These are phyloP conservation scores for Rhipidura dahli DNA, from an alignment of 2,113 vertebrate species.

Conservation along the genomic window DNA sequence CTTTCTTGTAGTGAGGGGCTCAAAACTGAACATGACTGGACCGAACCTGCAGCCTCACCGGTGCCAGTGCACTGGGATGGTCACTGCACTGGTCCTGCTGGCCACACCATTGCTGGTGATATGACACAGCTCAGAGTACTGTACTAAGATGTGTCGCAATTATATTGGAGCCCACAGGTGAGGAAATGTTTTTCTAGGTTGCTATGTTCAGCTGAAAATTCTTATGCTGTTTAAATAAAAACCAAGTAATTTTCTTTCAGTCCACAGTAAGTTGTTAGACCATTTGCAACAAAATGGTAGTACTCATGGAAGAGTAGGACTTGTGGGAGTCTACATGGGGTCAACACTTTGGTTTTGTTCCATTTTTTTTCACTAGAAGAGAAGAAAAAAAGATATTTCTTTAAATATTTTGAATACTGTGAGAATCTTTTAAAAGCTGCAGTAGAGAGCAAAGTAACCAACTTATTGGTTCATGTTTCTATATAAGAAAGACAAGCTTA, in stretches of 20 bases:
- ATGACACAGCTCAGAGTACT: neutral
- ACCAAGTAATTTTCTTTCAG: neutral
- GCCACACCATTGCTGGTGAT: neutral
- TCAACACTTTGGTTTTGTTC: neutral
- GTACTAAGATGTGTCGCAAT: neutral
- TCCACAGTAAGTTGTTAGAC: neutral
- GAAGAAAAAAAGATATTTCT: neutral
- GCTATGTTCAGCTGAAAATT: neutral
- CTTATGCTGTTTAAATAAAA: neutral
- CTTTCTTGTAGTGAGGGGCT: too few relatives aligned
- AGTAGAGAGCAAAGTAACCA: neutral
- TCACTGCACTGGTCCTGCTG: neutral
- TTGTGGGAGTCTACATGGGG: neutral
- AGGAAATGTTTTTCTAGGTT: neutral
- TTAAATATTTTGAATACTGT: neutral
- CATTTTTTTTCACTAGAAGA: neutral
- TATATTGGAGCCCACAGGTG: neutral
- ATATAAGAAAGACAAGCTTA: neutral
- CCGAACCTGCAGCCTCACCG: neutral
- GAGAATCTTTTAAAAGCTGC: neutral
- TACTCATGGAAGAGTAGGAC: neutral
- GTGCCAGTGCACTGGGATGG: neutral
- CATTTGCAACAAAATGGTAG: neutral
- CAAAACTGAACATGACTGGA: fast-evolving
- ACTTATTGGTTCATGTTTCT: neutral